Evolutionary conservation across 2,797 vertebrate genomes (phyloP), one percentile per base, ranked within the genome.

Genomic region (Heliangelus exortis): DNA sequence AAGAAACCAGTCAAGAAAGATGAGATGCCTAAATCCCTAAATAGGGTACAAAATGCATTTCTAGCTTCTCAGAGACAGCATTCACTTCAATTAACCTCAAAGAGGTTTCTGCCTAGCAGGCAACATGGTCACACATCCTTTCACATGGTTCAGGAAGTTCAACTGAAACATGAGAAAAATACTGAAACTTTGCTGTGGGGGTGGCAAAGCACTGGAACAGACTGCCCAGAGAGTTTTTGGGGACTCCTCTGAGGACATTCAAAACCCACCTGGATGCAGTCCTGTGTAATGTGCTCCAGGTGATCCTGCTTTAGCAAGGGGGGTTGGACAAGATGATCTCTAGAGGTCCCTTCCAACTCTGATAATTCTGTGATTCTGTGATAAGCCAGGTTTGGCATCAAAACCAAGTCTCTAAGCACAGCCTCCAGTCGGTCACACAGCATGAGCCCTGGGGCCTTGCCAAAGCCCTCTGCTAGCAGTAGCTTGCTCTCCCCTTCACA

Each of bases 31-130:
- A 48, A 71, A 92, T 73, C 31, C 13, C 26, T n/a, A 0, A 3
- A 15, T 15, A 48, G 59, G 63, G 28, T 48, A 65, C 34, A 71
- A 89, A 43, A 25, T 3, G 4, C 20, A 73, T 15, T 82, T 79
- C 61, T 62, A 73, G 73, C 72, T 86, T 63, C 84, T 93, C 74
- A 88, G 84, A 96, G 63, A 50, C 34, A 87, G 48, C 22, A 36
- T 61, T 86, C 67, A 84, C 65, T 62, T 84, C n/a, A 15, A 55
- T 73, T 88, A 67, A 50, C 26, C 54, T 78, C 63, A 74, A 59
- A 93, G 53, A 25, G 61, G 48, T 63, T 95, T 92, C 77, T 34
- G 12, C 77, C 33, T 79, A 65, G 43, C 3, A 5, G 62, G 45
- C 76, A 92, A 94, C 8, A n/a, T 36, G 34, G 34, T 36, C 8